phyloP scores from a whole-genome alignment of 2,888 invertebrate genomes.

The Falcaria lacertinaria region DNA sequence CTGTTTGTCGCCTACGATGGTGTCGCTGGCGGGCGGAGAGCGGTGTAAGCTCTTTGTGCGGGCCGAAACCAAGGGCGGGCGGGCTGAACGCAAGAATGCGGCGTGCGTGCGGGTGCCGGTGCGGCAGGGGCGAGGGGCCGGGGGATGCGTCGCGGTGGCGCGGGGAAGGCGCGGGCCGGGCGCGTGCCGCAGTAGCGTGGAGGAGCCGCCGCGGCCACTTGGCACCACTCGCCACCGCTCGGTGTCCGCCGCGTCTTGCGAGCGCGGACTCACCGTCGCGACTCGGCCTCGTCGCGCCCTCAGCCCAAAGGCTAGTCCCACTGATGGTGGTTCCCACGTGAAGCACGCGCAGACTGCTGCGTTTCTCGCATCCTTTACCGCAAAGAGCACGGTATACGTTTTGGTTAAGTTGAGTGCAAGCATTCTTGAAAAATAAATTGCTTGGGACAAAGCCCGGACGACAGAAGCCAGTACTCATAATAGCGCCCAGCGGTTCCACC shows the following conservation, averaged over 20 bases:
- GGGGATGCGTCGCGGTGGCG: conserved; percentile 55
- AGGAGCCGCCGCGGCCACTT: conserved; percentile 72
- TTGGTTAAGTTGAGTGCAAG: conserved; percentile 28
- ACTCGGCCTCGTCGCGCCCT: conserved; percentile 39
- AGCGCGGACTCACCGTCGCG: conserved; percentile 44
- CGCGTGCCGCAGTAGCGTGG: conserved; percentile 77
- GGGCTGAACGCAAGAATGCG: conserved; percentile 69
- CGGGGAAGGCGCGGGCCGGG: conserved; percentile 46
- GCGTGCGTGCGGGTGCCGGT: conserved; percentile 68
- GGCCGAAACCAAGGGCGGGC: conserved; percentile 38
- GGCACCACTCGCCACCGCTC: conserved; percentile 45
- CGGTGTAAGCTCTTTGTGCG: conserved; percentile 51
- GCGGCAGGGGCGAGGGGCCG: conserved; percentile 43
- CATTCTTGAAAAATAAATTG: conserved; percentile 23
- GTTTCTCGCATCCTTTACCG: conserved; percentile 24
- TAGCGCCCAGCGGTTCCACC: too few species aligned
- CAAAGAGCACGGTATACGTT: conserved; percentile 26
- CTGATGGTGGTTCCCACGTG: conserved; percentile 51
- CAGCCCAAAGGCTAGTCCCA: conserved; percentile 32
- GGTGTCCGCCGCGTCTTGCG: conserved; percentile 44
- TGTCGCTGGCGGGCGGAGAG: conserved; percentile 32
- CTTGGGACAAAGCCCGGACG: conserved; percentile 20
- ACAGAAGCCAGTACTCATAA: conserved; percentile 13
- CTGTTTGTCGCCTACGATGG: conserved; percentile 20
- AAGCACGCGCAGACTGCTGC: conserved; percentile 33